These are phyloP conservation scores for Clanis bilineata DNA, from an alignment of 2,888 invertebrate species.

Conservation along the genomic window DNA sequence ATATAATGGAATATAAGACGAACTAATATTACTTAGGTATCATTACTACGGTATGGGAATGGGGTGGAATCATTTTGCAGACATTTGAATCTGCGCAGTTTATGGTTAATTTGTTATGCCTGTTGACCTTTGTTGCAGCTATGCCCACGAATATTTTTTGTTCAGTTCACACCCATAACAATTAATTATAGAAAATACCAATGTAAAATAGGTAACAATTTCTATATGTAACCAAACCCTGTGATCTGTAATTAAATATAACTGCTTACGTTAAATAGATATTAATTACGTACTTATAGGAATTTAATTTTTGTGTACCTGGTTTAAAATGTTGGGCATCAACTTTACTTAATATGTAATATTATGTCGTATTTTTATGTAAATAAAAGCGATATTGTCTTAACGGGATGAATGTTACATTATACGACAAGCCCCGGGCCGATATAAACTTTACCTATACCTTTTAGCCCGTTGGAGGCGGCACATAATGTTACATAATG, in stretches of 20 bases:
- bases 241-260: not conserved
- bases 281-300: not conserved
- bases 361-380: too few relatives aligned
- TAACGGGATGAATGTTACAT: too few relatives aligned
- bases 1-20: too few relatives aligned
- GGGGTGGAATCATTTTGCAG: not conserved
- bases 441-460: too few relatives aligned
- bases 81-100: not conserved
- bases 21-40: too few relatives aligned
- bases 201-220: slow-evolving; percentile 33
- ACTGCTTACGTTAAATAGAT: not conserved
- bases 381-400: too few relatives aligned
- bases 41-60: not conserved
- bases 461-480: too few relatives aligned
- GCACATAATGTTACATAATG: too few relatives aligned
- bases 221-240: slow-evolving; percentile 17
- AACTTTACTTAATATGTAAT: too few relatives aligned
- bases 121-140: not conserved
- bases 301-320: not conserved
- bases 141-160: not conserved
- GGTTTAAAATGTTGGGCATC: not conserved
- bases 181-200: slow-evolving; percentile 15
- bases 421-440: too few relatives aligned
- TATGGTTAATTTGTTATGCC: not conserved
- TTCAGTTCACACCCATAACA: not conserved